Conservation (phyloP, 2,797 vertebrate genomes). For the Onychomys arenicola region DNA sequence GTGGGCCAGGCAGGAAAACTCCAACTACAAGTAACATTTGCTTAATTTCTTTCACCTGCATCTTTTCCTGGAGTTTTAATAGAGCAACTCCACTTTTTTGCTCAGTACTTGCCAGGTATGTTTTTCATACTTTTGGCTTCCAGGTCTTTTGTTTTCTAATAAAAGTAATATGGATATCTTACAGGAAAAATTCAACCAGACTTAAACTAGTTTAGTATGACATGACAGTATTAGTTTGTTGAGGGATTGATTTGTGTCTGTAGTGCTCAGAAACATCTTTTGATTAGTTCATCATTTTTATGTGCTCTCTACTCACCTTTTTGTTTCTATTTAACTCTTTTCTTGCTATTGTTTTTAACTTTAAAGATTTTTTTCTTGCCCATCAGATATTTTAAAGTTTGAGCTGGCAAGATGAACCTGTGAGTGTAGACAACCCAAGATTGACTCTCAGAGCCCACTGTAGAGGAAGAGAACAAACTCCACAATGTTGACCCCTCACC, state of each 20-base stretch:
- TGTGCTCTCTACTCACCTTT: not conserved
- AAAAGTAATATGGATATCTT: not conserved
- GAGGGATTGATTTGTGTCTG: constrained; percentile 11
- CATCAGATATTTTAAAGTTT: not conserved
- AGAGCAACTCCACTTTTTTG: not conserved
- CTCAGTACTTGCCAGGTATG: not conserved
- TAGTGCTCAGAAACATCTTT: not conserved
- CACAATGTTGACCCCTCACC: not conserved
- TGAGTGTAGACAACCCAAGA: no score
- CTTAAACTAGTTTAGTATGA: not conserved
- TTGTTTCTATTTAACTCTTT: not conserved
- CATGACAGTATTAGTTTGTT: not conserved
- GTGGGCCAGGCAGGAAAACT: no score
- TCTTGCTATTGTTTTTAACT: not conserved
- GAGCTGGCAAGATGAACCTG: not conserved
- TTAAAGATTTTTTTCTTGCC: not conserved
- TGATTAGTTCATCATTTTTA: not conserved
- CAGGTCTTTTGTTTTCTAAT: not conserved
- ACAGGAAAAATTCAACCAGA: not conserved
- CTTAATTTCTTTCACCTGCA: not conserved
- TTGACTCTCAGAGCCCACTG: not conserved
- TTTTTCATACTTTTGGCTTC: not conserved
- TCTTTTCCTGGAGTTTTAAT: not conserved
- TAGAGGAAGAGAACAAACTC: not conserved
- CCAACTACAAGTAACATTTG: no score